Conservation (phyloP, 2,888 invertebrate genomes). For the Leptinotarsa tumamoca region DNA sequence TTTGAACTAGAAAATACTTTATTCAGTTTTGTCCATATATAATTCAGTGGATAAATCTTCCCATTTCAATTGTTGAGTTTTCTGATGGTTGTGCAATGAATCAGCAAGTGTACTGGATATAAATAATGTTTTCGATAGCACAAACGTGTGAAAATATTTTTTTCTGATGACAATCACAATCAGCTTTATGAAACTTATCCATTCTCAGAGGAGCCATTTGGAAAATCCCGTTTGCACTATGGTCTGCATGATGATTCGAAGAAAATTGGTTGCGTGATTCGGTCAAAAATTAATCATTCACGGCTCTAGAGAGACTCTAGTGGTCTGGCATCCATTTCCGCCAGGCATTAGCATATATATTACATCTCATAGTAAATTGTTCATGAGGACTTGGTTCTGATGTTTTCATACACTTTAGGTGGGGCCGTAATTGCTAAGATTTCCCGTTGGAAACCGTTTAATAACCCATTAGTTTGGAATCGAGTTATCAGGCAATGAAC, state of each 20-base stretch:
- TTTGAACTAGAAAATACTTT: no score
- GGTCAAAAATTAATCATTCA: not conserved
- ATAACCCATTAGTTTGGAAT: not conserved
- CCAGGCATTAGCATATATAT: constrained; percentile 15
- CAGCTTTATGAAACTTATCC: no score
- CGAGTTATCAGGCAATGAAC: constrained; percentile 1
- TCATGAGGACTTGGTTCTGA: not conserved
- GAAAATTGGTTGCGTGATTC: constrained; percentile 8
- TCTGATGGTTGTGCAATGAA: no score
- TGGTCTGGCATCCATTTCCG: not conserved
- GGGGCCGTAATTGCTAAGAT: not conserved
- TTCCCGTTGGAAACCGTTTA: not conserved
- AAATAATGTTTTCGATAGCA: no score
- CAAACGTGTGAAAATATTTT: no score
- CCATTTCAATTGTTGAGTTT: no score
- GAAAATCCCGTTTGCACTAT: not conserved
- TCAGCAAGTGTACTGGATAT: no score
- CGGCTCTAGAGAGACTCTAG: not conserved
- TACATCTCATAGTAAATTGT: constrained; percentile 12
- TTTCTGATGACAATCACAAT: no score
- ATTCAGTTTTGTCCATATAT: no score
- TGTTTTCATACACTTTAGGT: not conserved
- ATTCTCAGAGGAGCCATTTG: not conserved
- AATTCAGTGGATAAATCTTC: no score
- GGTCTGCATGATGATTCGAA: not conserved